phyloP scores from a whole-genome alignment of 2,797 vertebrate genomes.

The Tadarida brasiliensis region DNA sequence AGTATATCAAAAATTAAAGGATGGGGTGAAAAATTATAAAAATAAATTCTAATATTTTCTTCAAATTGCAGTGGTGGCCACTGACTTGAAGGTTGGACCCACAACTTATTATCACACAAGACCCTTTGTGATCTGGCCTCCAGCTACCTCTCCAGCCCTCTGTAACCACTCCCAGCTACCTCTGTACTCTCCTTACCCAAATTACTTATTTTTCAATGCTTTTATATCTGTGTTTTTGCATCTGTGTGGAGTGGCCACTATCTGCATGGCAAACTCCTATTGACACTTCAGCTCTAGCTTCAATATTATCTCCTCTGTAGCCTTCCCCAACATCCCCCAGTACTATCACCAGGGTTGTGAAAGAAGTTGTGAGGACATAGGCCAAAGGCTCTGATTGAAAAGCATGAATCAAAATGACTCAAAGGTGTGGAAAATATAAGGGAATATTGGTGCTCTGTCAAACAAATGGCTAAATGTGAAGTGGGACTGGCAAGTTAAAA shows the following conservation, averaged over 20 bases:
- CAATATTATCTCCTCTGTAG: neutral
- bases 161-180: neutral
- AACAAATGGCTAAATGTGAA: neutral
- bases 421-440: neutral
- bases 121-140: neutral
- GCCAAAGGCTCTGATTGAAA: neutral
- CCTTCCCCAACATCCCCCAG: neutral
- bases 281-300: neutral
- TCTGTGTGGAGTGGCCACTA: neutral
- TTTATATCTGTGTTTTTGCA: neutral
- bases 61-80: neutral
- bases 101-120: neutral
- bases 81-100: neutral
- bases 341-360: neutral
- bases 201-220: neutral
- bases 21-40: neutral
- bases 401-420: neutral
- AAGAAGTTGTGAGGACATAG: neutral
- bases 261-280: neutral
- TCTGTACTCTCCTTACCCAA: neutral
- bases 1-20: neutral
- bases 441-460: neutral
- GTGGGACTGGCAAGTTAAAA: neutral
- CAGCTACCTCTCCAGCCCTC: neutral
- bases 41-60: neutral